Conservation (phyloP, 2,888 invertebrate species). For the Agrochola macilenta region DNA sequence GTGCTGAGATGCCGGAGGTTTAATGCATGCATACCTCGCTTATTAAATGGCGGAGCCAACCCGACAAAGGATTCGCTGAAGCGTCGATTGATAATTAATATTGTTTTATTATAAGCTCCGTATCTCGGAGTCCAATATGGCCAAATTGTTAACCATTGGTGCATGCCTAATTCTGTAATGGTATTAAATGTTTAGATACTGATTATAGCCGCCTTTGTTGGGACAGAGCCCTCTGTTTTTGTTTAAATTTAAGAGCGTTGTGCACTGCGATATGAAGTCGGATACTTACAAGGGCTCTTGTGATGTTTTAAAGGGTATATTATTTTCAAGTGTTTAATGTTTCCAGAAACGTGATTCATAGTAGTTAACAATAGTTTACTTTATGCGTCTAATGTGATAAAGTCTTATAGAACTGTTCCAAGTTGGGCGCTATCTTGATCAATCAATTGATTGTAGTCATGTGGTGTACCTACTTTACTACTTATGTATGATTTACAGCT, state of each 20-base stretch:
- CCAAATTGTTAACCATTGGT: conserved; percentile 76
- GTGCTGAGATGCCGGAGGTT: conserved; percentile 81
- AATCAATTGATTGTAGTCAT: background rate
- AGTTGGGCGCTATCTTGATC: background rate
- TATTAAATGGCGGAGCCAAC: conserved; percentile 76
- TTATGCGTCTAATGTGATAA: background rate
- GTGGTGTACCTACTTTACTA: background rate
- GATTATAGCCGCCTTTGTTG: conserved; percentile 72
- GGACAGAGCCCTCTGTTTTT: conserved; percentile 24
- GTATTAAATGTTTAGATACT: conserved; percentile 80
- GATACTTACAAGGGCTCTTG: background rate
- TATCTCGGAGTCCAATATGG: conserved; percentile 74
- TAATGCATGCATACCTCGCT: conserved; percentile 85
- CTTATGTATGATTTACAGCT: too few relatives aligned
- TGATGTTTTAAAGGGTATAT: background rate
- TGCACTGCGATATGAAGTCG: conserved; percentile 14
- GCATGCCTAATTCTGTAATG: conserved; percentile 80
- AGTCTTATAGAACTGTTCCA: background rate
- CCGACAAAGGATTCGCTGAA: conserved; percentile 65
- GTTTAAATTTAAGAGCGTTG: conserved; percentile 20
- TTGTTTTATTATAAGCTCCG: conserved; percentile 86
- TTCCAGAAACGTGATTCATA: background rate
- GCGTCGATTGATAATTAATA: conserved; percentile 82
- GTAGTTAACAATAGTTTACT: background rate
- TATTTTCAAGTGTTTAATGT: background rate